phyloP scores from a whole-genome alignment of 2,113 vertebrate species.

The Columba livia region DNA sequence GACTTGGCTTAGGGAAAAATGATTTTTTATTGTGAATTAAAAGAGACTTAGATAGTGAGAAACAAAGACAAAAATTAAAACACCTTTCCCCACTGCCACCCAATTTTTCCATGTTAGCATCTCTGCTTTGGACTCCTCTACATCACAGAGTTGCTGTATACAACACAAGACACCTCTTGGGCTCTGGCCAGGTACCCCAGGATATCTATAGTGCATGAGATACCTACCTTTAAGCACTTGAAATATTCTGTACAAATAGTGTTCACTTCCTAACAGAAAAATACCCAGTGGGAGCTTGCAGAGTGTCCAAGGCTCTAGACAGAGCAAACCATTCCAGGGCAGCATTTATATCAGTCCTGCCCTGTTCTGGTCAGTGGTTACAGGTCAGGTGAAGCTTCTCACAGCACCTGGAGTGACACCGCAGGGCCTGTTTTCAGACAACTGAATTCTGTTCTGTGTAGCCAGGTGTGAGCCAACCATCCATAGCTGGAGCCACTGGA shows the following conservation, averaged over 20 bases:
- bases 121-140: neutral
- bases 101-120: neutral
- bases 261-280: neutral
- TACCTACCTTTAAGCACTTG: neutral
- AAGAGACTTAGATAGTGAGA: neutral
- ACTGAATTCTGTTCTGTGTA: neutral
- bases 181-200: neutral
- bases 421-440: neutral
- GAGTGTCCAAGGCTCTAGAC: neutral
- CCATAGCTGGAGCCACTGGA: neutral
- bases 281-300: neutral
- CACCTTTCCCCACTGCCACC: neutral
- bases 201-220: neutral
- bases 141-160: neutral
- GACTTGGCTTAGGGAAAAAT: neutral
- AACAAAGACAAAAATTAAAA: neutral
- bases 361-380: neutral
- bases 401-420: neutral
- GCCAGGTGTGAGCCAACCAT: neutral
- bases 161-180: neutral
- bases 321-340: neutral
- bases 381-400: neutral
- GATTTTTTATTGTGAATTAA: neutral
- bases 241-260: neutral
- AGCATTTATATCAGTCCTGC: neutral